Evolutionary conservation across 2,113 vertebrate species (phyloP), one percentile per base, ranked within the genome.

Genomic region (Cairina moschata): DNA sequence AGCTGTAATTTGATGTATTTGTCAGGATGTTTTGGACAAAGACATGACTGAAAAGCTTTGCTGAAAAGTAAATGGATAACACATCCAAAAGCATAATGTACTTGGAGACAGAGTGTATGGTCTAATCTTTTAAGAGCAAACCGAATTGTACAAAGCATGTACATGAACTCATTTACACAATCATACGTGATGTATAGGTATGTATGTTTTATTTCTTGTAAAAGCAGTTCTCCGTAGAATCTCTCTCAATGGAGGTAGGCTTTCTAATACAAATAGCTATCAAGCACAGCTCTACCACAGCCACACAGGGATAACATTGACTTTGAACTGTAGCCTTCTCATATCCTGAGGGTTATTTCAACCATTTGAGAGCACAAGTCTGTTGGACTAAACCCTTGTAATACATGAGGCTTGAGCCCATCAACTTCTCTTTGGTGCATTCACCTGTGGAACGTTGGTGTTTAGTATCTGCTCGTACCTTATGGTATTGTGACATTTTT

Each of bases 21-120:
- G 78, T 82, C 74, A 79, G 69, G 77, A 59, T 66, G 28, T 89
- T 95, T 95, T 79, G 36, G 81, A 91, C 83, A 94, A 86, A 88
- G 77, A 59, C 21, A 14, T 5, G 31, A 59, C 54, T 79, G 40
- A 62, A 81, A 93, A 89, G 58, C 34, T 81, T 46, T 75, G 62
- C 65, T 86, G 86, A 93, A 84, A 77, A 59, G 58, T 73, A 87
- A 82, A 76, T n/a, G 36, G 20, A 8, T 73, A 62, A 65, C 38
- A 50, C 13, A 32, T 40, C 14, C 34, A 72, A 2, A 68, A 34
- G 54, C 29, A 36, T 52, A 88, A 76, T 29, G 28, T n/a, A 63
- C n/a, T 86, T 40, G 44, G 86, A 72, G 58, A 75, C 92, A 54
- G 42, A 54, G 42, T 8, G 4, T 48, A 36, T 16, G 8, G 58